Evolutionary conservation across 1,140 invertebrate genomes (phyloP).

Genomic region (Chironomus tepperi): DNA sequence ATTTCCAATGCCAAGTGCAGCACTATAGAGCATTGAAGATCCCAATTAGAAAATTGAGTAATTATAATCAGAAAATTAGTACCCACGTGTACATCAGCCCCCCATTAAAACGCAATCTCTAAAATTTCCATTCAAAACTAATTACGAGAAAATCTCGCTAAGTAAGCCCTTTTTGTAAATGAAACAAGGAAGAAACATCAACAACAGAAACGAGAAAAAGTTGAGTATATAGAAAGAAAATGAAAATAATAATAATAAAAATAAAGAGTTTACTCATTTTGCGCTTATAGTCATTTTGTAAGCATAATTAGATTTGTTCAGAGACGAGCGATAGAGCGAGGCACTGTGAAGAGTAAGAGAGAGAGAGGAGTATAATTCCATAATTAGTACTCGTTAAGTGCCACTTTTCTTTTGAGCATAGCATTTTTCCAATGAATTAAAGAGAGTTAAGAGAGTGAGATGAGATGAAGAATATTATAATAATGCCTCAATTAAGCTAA

Average conservation of each 20-base stretch:
- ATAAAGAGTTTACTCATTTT: slow-evolving; percentile 9
- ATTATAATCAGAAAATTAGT: too few relatives aligned
- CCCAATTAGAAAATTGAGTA: too few relatives aligned
- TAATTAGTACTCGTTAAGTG: slow-evolving; percentile 24
- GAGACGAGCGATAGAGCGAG: not conserved
- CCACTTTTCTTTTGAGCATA: slow-evolving; percentile 17
- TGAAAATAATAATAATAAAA: not conserved
- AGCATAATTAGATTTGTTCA: slow-evolving; percentile 3
- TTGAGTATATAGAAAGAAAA: not conserved
- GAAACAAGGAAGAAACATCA: not conserved
- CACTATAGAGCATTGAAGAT: too few relatives aligned
- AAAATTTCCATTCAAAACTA: too few relatives aligned
- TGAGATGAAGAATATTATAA: not conserved
- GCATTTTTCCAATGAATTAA: not conserved
- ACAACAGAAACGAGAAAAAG: not conserved
- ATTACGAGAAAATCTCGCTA: too few relatives aligned
- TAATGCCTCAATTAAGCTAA: slow-evolving; percentile 19
- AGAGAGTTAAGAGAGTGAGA: not conserved
- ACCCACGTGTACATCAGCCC: too few relatives aligned
- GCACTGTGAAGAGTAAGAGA: not conserved
- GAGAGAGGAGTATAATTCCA: slow-evolving; percentile 2
- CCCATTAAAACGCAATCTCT: too few relatives aligned
- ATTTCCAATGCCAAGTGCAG: too few relatives aligned
- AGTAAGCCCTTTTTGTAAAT: not conserved
- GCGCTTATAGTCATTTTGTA: slow-evolving; percentile 4